Base-by-base conservation (phyloP, 2,113 vertebrate genomes). In the Stictonetta naevosa region DNA sequence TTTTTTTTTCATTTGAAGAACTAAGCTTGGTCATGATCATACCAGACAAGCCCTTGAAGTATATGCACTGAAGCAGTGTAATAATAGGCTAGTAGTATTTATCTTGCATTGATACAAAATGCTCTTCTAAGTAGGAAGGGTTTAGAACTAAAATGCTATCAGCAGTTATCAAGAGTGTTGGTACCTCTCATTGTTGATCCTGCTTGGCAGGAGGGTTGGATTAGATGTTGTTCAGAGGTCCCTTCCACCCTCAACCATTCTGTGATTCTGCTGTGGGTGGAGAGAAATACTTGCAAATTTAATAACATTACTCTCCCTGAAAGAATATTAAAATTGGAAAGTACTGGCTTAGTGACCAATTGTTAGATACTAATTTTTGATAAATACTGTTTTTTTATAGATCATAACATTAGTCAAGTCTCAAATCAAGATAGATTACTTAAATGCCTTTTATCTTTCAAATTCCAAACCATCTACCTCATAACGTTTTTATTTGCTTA, bases 61-160 rank as follows among this genome's bases (percentile, higher is more conserved):
- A 12, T 55, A 16, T 28, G 31, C n/a, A n/a, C 84, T 44, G 60
- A 64, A 52, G 56, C 46, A 36, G 17, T 74, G 19, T 38, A 50
- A 29, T 26, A 59, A 76, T 42, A 10, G 4, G 10, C 82, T 92
- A 40, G 31, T 73, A 48, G 15, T 53, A 50, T 52, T 83, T 86
- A 22, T 44, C 55, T 85, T 64, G 13, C 2, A 0, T 44, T 77
- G 63, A 66, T 66, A 69, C 22, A 63, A 88, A 86, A 55, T n/a
- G 5, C 31, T 66, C 14, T 91, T 63, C 31, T 46, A 13, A 60
- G 42, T 55, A 58, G 33, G 26, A 77, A 80, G 74, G 6, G 5
- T 59, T 96, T 88, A 80, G 79, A 83, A 91, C 63, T 83, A 10
- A 73, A 93, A 59, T 80, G 22, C 17, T 83, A 90, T 56, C 38